Evolutionary conservation across 2,113 vertebrate species (phyloP).

Genomic region (Pipa parva): DNA sequence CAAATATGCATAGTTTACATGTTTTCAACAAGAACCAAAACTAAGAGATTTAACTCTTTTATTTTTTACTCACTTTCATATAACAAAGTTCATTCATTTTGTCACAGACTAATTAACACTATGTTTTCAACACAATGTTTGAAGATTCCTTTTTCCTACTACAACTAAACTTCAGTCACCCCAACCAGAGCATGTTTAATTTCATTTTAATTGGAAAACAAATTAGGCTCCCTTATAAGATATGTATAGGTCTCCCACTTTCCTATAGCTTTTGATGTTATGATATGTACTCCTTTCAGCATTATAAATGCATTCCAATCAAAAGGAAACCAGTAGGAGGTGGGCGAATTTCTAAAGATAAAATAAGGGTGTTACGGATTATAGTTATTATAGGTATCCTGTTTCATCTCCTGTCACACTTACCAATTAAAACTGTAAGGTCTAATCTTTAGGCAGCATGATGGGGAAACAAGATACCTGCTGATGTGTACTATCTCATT

Average conservation of each 20-base stretch:
- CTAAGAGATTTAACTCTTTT: no score
- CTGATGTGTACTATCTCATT: constrained; percentile 11
- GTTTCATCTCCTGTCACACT: constrained; percentile 16
- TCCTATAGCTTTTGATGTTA: constrained; percentile 27
- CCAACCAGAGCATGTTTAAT: background rate
- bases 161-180: no score
- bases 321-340: constrained; percentile 16
- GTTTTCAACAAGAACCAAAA: no score
- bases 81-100: no score
- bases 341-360: constrained; percentile 13
- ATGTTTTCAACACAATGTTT: no score
- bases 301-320: constrained; percentile 19
- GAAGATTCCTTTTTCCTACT: no score
- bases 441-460: background rate
- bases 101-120: no score
- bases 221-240: constrained; percentile 12
- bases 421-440: constrained; percentile 19
- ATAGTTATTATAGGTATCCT: background rate
- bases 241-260: constrained; percentile 19
- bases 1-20: no score
- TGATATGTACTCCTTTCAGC: constrained; percentile 22
- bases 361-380: background rate
- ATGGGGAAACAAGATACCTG: constrained; percentile 5
- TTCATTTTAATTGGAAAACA: background rate
- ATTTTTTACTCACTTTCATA: no score